Evolutionary conservation across 1,140 invertebrate genomes (phyloP).

Genomic region (Vanessa atalanta): DNA sequence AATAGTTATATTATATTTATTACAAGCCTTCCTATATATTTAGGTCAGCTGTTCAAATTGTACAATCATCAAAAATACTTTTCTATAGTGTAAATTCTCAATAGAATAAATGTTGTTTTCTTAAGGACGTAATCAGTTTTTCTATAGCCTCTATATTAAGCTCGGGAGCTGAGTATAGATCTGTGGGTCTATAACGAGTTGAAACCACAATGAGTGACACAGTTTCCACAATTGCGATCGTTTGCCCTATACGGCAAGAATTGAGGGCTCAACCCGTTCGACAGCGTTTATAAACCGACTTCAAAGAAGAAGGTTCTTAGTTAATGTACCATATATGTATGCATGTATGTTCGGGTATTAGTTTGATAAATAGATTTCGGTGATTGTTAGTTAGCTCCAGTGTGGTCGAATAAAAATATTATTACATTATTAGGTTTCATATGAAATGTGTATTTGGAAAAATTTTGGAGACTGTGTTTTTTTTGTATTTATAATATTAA

Average conservation of each 20-base stretch:
- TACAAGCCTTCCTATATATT: no score
- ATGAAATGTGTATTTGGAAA: no score
- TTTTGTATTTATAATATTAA: no score
- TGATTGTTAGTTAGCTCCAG: no score
- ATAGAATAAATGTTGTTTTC: not conserved
- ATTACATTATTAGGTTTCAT: no score
- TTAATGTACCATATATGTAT: no score
- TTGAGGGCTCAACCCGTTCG: not conserved
- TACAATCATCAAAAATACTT: not conserved
- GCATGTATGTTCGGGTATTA: no score
- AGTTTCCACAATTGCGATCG: constrained; percentile 39
- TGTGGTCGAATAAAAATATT: no score
- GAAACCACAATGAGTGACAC: constrained; percentile 47
- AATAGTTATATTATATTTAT: no score
- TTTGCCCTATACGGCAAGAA: constrained; percentile 17
- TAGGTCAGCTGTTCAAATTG: not conserved
- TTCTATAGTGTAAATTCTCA: constrained; percentile 11
- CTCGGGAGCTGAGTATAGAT: not conserved
- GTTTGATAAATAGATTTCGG: not conserved
- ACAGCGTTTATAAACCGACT: constrained; percentile 6
- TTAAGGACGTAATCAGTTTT: constrained; percentile 14
- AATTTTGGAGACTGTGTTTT: no score
- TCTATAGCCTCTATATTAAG: constrained; percentile 23
- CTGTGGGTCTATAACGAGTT: constrained; percentile 2
- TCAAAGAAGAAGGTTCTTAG: no score